phyloP scores from a whole-genome alignment of 2,797 vertebrate species.

The Microctenopoma lineatum region DNA sequence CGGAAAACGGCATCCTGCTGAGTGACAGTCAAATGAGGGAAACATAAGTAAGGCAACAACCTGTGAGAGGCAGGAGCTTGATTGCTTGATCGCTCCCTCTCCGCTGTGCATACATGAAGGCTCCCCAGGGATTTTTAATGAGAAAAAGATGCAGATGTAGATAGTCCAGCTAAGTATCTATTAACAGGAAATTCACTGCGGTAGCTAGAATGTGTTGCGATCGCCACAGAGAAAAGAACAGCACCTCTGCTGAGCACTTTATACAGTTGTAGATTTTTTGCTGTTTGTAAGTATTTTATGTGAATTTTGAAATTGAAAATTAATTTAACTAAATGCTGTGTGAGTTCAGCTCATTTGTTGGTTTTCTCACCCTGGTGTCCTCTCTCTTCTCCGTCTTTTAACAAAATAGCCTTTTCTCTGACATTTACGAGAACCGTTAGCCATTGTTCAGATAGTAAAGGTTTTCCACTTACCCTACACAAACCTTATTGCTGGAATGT shows the following conservation, averaged over 20 bases:
- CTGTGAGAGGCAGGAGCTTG: slow-evolving; percentile 63
- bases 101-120: slow-evolving; percentile 55
- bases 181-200: slow-evolving; percentile 55
- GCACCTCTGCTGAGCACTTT: slow-evolving; percentile 41
- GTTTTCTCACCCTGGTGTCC: slow-evolving; percentile 13
- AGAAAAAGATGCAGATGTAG: slow-evolving; percentile 76
- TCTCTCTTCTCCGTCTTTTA: background rate
- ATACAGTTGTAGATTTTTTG: slow-evolving; percentile 26
- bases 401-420: slow-evolving; percentile 37
- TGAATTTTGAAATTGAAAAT: too few relatives aligned
- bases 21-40: slow-evolving; percentile 73
- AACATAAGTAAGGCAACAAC: slow-evolving; percentile 61
- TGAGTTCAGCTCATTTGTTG: slow-evolving; percentile 24
- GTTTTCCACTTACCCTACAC: slow-evolving; percentile 28
- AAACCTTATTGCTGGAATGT: slow-evolving; percentile 36
- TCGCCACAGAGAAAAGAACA: slow-evolving; percentile 46
- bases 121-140: slow-evolving; percentile 71
- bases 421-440: slow-evolving; percentile 47
- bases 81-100: slow-evolving; percentile 62
- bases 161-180: slow-evolving; percentile 68
- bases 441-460: slow-evolving; percentile 64
- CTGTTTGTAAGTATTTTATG: slow-evolving; percentile 9
- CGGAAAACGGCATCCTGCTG: slow-evolving; percentile 60
- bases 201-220: slow-evolving; percentile 40
- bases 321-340: background rate